Conservation (phyloP, 2,797 vertebrate genomes). For the Helicolenus hilgendorfi region DNA sequence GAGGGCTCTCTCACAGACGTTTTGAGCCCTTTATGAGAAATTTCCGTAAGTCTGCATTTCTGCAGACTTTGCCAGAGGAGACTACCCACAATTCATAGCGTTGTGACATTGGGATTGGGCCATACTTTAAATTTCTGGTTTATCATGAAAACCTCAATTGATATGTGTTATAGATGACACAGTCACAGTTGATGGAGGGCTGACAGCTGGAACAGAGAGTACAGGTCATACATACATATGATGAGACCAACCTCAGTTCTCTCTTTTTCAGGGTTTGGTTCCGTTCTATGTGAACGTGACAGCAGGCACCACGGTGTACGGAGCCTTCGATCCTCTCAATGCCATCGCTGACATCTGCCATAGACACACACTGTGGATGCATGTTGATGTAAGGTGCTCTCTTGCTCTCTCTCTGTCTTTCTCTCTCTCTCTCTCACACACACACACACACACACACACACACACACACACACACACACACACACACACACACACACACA, state of each 20-base stretch:
- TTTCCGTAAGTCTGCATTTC: too few relatives aligned
- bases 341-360: conserved; percentile 84
- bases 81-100: too few relatives aligned
- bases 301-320: conserved; percentile 87
- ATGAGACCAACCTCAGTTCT: not conserved
- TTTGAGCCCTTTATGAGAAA: too few relatives aligned
- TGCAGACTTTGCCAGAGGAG: too few relatives aligned
- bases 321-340: conserved; percentile 86
- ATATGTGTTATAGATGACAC: not conserved
- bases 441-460: not conserved
- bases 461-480: not conserved
- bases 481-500: not conserved
- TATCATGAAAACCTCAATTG: not conserved
- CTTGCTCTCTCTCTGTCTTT: not conserved
- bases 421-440: not conserved
- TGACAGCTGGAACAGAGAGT: not conserved
- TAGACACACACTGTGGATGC: conserved; percentile 86
- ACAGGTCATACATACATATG: not conserved
- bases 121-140: not conserved
- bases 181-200: not conserved
- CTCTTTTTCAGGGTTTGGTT: conserved; percentile 76
- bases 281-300: conserved; percentile 89
- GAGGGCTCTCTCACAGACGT: too few relatives aligned
- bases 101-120: too few relatives aligned
- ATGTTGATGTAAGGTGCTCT: conserved; percentile 81